Evolutionary conservation across 2,888 invertebrate species (phyloP).

Genomic region (Tridacna gigas): DNA sequence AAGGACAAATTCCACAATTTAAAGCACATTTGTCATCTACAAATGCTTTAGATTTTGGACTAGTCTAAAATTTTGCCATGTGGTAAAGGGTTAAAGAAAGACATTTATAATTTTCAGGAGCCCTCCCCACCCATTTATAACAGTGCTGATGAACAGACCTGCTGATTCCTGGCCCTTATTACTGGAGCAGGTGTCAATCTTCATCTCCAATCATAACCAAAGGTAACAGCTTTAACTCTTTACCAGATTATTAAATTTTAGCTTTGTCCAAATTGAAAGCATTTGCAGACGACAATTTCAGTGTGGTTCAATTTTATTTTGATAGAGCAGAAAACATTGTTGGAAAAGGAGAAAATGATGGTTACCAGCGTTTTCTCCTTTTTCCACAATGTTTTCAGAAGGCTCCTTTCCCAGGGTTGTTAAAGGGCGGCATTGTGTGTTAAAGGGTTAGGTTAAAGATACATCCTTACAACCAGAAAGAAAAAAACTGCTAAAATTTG

Average conservation of each 20-base stretch:
- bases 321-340: neutral
- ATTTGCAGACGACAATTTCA: neutral
- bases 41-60: too few relatives aligned
- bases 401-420: neutral
- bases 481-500: too few relatives aligned
- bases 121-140: constrained; percentile 80
- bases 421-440: neutral
- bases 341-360: neutral
- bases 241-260: neutral
- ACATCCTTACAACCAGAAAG: too few relatives aligned
- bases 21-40: too few relatives aligned
- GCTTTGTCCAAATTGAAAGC: neutral
- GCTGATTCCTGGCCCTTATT: constrained; percentile 76
- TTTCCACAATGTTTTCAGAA: neutral
- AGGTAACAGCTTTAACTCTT: constrained; percentile 17
- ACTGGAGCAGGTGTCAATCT: constrained; percentile 69
- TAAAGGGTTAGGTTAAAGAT: too few relatives aligned
- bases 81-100: too few relatives aligned
- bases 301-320: neutral
- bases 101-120: constrained; percentile 63
- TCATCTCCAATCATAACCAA: constrained; percentile 47
- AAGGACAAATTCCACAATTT: too few relatives aligned
- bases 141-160: constrained; percentile 76
- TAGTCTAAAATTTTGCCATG: too few relatives aligned
- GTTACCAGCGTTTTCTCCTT: neutral